Conservation (phyloP, 2,797 vertebrate genomes). For the Brotula barbata region DNA sequence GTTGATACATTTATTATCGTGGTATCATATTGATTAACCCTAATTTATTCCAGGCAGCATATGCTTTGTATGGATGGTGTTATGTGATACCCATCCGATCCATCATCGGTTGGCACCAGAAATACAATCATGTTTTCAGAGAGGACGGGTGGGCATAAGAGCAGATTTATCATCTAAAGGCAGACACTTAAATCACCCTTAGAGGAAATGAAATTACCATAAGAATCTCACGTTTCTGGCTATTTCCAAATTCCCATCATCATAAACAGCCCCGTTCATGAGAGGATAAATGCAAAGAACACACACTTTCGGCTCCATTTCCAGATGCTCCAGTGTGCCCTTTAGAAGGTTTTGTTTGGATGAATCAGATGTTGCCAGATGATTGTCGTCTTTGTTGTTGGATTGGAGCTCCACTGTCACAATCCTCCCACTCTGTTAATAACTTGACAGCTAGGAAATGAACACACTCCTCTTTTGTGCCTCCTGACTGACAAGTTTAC, state of each 20-base stretch:
- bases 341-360: constrained; percentile 9
- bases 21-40: too few relatives aligned
- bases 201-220: too few relatives aligned
- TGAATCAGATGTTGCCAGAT: constrained; percentile 34
- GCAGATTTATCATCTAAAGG: background rate
- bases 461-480: constrained; percentile 5
- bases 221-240: too few relatives aligned
- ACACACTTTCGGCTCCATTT: too few relatives aligned
- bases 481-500: constrained; percentile 29
- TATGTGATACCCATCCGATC: too few relatives aligned
- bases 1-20: too few relatives aligned
- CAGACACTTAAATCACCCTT: too few relatives aligned
- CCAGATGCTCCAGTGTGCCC: background rate
- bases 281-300: too few relatives aligned
- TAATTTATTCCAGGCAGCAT: too few relatives aligned
- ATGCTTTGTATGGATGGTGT: too few relatives aligned
- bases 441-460: constrained; percentile 43
- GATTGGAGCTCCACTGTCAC: constrained; percentile 38
- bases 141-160: background rate
- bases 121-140: background rate
- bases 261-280: too few relatives aligned
- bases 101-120: background rate
- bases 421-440: constrained; percentile 18
- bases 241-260: too few relatives aligned
- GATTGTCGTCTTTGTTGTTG: constrained; percentile 26